Evolutionary conservation across 1,140 invertebrate species (phyloP).

Genomic region (Diorhabda carinulata): DNA sequence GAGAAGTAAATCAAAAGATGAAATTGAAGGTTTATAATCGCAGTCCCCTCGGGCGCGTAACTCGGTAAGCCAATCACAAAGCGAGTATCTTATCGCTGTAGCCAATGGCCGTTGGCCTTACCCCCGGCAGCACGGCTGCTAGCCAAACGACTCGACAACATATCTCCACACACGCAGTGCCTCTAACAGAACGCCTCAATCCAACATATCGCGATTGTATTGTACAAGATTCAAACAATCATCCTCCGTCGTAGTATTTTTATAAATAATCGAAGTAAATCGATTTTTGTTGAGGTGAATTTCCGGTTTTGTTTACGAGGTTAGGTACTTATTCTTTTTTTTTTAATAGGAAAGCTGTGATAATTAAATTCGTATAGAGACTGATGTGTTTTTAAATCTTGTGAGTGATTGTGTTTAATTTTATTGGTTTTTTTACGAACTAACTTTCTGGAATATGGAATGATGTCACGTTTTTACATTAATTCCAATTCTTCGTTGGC

Average conservation of each 20-base stretch:
- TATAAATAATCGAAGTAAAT: too few species aligned
- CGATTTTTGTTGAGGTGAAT: not conserved
- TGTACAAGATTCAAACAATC: not conserved
- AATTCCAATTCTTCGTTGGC: slow-evolving; percentile 45
- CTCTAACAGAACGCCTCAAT: slow-evolving; percentile 42
- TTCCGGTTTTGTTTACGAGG: not conserved
- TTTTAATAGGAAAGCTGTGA: slow-evolving; percentile 5
- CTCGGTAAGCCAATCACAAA: slow-evolving; percentile 41
- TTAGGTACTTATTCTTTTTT: not conserved
- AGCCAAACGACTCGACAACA: slow-evolving; percentile 38
- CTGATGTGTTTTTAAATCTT: slow-evolving; percentile 4
- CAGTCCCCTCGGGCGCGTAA: slow-evolving; percentile 40
- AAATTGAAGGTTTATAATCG: slow-evolving; percentile 44
- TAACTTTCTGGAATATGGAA: slow-evolving; percentile 38
- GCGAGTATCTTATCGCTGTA: slow-evolving; percentile 33
- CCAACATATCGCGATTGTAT: slow-evolving; percentile 27
- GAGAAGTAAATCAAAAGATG: slow-evolving; percentile 44
- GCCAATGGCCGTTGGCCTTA: slow-evolving; percentile 45
- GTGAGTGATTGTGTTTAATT: not conserved
- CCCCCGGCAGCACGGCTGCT: slow-evolving; percentile 36
- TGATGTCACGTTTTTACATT: slow-evolving; percentile 47
- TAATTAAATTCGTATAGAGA: not conserved
- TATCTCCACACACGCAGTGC: slow-evolving; percentile 39
- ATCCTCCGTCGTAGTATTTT: not conserved
- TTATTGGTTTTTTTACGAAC: not conserved